Conservation (phyloP, 2,797 vertebrate genomes). For the Pithecia hirsuta region DNA sequence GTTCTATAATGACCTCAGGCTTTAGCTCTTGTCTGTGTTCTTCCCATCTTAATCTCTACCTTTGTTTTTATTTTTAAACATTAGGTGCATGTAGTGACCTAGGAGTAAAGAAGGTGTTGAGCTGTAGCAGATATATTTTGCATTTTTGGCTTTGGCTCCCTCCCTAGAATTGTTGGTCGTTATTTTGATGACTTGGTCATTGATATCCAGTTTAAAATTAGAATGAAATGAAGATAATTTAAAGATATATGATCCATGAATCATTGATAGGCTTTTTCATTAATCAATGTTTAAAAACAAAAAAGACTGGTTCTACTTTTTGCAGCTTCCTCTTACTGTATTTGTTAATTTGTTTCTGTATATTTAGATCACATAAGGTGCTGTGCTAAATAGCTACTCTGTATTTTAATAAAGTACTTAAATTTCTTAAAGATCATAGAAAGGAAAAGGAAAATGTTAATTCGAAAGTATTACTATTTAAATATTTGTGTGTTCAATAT, state of each 20-base stretch:
- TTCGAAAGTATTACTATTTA: neutral
- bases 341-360: neutral
- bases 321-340: neutral
- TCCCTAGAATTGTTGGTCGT: neutral
- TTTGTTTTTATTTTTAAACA: neutral
- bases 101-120: neutral
- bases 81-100: neutral
- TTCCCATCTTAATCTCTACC: neutral
- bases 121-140: neutral
- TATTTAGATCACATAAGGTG: neutral
- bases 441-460: neutral
- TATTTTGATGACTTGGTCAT: neutral
- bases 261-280: neutral
- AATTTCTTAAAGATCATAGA: neutral
- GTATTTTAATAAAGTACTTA: slow-evolving; percentile 14
- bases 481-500: slow-evolving; percentile 40
- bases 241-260: neutral
- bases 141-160: neutral
- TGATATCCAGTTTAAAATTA: slow-evolving; percentile 14
- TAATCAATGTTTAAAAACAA: neutral
- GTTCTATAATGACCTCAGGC: neutral
- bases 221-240: neutral
- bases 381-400: neutral
- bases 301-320: neutral
- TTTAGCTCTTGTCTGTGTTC: neutral